These are phyloP conservation scores for Cardiocondyla obscurior DNA, from an alignment of 1,140 invertebrate genomes.

Conservation along the genomic window DNA sequence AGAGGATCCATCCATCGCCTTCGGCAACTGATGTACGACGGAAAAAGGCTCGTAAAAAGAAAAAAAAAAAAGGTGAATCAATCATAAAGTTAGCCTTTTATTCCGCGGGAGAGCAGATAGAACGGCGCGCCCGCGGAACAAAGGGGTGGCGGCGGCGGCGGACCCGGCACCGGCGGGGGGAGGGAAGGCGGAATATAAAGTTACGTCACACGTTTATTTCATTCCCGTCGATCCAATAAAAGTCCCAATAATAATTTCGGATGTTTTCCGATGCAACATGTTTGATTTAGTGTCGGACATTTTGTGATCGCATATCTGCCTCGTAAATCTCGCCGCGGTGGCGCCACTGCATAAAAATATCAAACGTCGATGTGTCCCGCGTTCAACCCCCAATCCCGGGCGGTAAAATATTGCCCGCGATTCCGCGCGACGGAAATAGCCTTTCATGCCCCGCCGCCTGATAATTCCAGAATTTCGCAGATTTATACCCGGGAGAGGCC, in stretches of 20 bases:
- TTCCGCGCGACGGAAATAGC: constrained; percentile 79
- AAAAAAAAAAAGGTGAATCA: constrained; percentile 47
- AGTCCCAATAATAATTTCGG: constrained; percentile 85
- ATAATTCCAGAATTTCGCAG: constrained; percentile 74
- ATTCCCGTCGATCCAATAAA: constrained; percentile 81
- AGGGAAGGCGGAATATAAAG: constrained; percentile 52
- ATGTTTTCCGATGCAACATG: constrained; percentile 85
- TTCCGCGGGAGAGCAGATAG: constrained; percentile 29
- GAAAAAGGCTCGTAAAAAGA: constrained; percentile 50
- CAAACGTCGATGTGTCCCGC: constrained; percentile 83
- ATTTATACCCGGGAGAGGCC: constrained; percentile 71
- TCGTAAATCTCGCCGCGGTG: constrained; percentile 84
- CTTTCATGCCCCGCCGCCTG: constrained; percentile 75
- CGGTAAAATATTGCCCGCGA: constrained; percentile 83
- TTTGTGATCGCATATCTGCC: constrained; percentile 85
- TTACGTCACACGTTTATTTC: constrained; percentile 69
- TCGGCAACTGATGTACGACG: constrained; percentile 40
- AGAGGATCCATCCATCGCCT: constrained; percentile 32
- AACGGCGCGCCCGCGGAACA: background rate
- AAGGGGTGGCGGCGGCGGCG: background rate
- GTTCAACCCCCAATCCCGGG: constrained; percentile 79
- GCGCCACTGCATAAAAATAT: constrained; percentile 84
- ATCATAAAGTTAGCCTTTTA: constrained; percentile 55
- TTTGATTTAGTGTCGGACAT: constrained; percentile 85
- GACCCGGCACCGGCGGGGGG: background rate